These are phyloP conservation scores for Danio albolineatus DNA, from an alignment of 2,797 vertebrate genomes.

Conservation along the genomic window DNA sequence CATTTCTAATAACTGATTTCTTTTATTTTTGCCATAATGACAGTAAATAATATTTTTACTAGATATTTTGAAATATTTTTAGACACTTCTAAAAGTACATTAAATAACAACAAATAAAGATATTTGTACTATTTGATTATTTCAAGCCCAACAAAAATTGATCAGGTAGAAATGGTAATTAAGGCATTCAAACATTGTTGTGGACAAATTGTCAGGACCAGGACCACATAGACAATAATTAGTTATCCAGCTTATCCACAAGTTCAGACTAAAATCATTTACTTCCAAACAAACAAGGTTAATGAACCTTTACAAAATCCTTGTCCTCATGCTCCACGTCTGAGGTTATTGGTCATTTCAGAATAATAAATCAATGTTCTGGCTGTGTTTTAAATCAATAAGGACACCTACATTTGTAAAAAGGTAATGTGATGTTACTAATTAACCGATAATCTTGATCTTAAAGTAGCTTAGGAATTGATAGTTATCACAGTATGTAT, in stretches of 20 bases:
- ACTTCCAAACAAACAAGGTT: conserved; percentile 14
- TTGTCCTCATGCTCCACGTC: not conserved
- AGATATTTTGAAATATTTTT: too few relatives aligned
- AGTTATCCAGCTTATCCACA: not conserved
- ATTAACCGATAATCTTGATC: not conserved
- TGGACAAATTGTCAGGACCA: not conserved
- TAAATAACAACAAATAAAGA: too few relatives aligned
- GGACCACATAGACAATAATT: not conserved
- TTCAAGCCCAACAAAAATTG: too few relatives aligned
- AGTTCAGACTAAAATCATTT: not conserved
- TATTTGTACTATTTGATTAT: too few relatives aligned
- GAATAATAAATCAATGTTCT: too few relatives aligned
- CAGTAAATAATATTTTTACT: too few relatives aligned
- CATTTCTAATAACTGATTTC: too few relatives aligned
- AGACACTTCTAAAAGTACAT: too few relatives aligned
- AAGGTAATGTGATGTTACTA: not conserved
- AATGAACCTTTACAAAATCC: not conserved
- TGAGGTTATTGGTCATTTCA: not conserved
- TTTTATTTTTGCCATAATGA: too few relatives aligned
- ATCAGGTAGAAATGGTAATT: too few relatives aligned
- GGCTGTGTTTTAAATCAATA: not conserved
- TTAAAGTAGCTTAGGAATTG: too few relatives aligned
- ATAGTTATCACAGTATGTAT: not conserved
- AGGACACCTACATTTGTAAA: not conserved
- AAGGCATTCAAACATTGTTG: too few relatives aligned